Evolutionary conservation across 2,888 invertebrate genomes (phyloP), one percentile per base, ranked within the genome.

Genomic region (Sarcophaga subvicina): DNA sequence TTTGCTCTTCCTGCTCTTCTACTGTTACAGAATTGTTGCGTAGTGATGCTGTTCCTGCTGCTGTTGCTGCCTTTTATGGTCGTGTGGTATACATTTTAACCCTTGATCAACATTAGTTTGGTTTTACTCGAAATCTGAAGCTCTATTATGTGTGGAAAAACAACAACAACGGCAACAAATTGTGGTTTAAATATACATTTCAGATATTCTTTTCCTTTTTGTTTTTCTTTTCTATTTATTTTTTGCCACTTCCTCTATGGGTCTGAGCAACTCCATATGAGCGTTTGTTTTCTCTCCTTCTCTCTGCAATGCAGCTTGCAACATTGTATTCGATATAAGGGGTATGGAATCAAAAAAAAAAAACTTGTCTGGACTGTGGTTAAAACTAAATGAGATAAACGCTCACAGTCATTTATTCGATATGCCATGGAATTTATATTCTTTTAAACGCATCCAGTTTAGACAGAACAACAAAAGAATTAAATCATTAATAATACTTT

Each of bases 281-380:
- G 22, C 22, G 22, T 4, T 10, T 20, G 37, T 37, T 37, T 37
- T 10, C 62, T 60, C 60, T 60, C 20, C 4, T 49, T 22, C 22
- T 75, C 60, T 62, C 1, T 54, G 4, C 3, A 5, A 25, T 17
- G 0, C 17, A 54, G 1, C 4, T 4, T 67, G n/a, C 27, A 69
- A 63, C 10, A 54, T 63, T 22, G 70, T 22, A 22, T 22, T 22
- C 22, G 22, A 22, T 22, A 22, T 22, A 22, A 22, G 22, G 22
- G 22, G 22, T 22, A 22, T 1, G 22, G 22, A 22, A n/a, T n/a
- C n/a, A n/a, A n/a, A n/a, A 22, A 22, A 22, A 20, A 78, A 70
- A 73, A 66, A 25, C 37, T 78, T 78, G 81, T 85, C 85, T 85
- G 81, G 81, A 85, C 85, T 85, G 81, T 82, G 85, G 85, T 85